Base-by-base conservation (phyloP, 2,113 vertebrate species). In the Brachyhypopomus occidentalis region DNA sequence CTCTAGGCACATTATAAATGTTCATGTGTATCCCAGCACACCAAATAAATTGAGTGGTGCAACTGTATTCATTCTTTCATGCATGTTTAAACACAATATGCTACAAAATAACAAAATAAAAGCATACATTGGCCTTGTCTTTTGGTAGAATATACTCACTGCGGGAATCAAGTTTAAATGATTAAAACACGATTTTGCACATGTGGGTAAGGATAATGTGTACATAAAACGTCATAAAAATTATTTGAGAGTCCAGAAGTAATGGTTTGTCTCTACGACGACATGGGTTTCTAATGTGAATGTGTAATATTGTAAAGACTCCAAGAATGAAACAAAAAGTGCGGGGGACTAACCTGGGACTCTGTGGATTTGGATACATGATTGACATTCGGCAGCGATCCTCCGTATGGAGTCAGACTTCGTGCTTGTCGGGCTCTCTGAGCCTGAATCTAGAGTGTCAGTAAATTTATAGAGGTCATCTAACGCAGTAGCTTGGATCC, bases 361-460 rank as follows among this genome's bases (percentile, higher is more conserved):
- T 96, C 95, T 0, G 89, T 70, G 22, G 87, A 89, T 38, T 88
- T 92, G 86, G 93, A 91, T 1, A 96, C 94, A 92, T 96, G 95
- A 89, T 96, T 96, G 87, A 96, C 95, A 2, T 96, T 95, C 86
- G 95, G 95, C 85, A 96, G 89, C 16, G 95, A 96, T 16, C 95
- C 95, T 11, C 95, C 93, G 14, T 95, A 95, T 1, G 92, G 92
- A 0, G 92, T 92, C 67, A 94, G 85, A 75, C 91, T 93, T 72
- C 93, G 92, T 0, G 93, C 91, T 89, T 96, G 88, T 1, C 93
- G 87, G 38, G 95, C 89, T 85, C 94, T 95, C 84, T 96, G 94
- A 0, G 94, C 94, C 91, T 96, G 94, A 85, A 96, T 88, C 95
- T 96, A 90, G 72, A 20, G 19, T 30, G 14, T 25, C 19, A 78